Base-by-base conservation (phyloP, 2,888 invertebrate species). In the Melinopterus prodromus region DNA sequence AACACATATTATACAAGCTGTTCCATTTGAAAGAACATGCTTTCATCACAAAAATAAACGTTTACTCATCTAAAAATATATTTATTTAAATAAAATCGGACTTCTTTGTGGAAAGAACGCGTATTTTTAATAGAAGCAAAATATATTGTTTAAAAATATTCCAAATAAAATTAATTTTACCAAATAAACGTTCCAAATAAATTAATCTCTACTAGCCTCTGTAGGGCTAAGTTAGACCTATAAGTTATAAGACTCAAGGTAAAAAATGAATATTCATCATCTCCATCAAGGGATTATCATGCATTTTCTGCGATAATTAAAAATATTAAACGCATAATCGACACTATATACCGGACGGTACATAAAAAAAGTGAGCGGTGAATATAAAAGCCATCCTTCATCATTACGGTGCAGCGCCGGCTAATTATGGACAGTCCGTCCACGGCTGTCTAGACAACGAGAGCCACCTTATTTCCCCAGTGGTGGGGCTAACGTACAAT, bases 261-360 rank as follows among this genome's bases (percentile, higher is more conserved):
- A 71, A 78, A 16, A 78, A 78, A 38, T 78, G 78, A 78, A 71
- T 71, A 71, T 78, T 78, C 78, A 78, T 78, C 26, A n/a, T 69
- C 69, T 78, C 71, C 78, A 78, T 78, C 74, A 78, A 78, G 53
- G 74, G 38, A 78, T 78, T 78, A 78, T n/a, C 71, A 71, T 78
- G 78, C 78, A 78, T 71, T 78, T 72, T 78, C 53, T 53, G 36
- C 71, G 69, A 72, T 78, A 72, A 78, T 78, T 78, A 78, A 78
- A 78, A 72, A 78, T 78, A 78, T 78, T 78, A 72, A 72, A 78
- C 78, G 71, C 71, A 78, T 78, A 78, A 78, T 78, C 71, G 71
- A 71, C 53, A 16, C 6, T 71, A 35, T 14, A 36, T 53, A 53
- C 53, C 53, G 53, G 53, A 12, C 53, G 7, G 16, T 6, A 7